Conservation (phyloP, 1,140 invertebrate genomes). For the Drosophila varians region DNA sequence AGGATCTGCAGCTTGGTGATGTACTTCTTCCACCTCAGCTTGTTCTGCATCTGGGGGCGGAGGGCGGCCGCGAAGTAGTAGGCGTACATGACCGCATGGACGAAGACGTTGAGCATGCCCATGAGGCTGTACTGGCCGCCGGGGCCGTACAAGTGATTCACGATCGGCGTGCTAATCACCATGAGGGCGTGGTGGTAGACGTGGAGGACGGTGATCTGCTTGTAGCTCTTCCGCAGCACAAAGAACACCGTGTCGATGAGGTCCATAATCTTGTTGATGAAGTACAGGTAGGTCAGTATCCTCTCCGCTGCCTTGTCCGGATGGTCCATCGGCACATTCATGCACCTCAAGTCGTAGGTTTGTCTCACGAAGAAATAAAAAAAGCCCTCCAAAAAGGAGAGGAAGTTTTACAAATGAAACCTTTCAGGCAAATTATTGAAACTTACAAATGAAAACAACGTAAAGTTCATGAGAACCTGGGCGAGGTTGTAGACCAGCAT, state of each 20-base stretch:
- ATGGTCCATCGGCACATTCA: constrained; percentile 14
- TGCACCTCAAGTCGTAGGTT: constrained; percentile 6
- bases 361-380: not conserved
- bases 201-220: constrained; percentile 93
- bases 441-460: constrained; percentile 16
- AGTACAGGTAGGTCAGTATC: constrained; percentile 16
- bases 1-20: constrained; percentile 91
- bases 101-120: constrained; percentile 89
- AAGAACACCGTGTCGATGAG: constrained; percentile 92
- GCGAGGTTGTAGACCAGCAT: constrained; percentile 91
- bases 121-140: constrained; percentile 89
- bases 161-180: not conserved
- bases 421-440: too few species aligned
- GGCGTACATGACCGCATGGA: constrained; percentile 91
- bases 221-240: constrained; percentile 91
- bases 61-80: constrained; percentile 90
- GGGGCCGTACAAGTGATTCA: constrained; percentile 40
- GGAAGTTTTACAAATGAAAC: too few species aligned
- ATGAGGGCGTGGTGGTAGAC: constrained; percentile 91
- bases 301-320: constrained; percentile 11
- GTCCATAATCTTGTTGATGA: constrained; percentile 83
- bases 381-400: not conserved
- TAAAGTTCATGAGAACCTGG: constrained; percentile 84
- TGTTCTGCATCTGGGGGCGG: constrained; percentile 87
- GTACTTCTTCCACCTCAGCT: constrained; percentile 93